Evolutionary conservation across 1,140 invertebrate species (phyloP).

Genomic region (Lepidurus apus): DNA sequence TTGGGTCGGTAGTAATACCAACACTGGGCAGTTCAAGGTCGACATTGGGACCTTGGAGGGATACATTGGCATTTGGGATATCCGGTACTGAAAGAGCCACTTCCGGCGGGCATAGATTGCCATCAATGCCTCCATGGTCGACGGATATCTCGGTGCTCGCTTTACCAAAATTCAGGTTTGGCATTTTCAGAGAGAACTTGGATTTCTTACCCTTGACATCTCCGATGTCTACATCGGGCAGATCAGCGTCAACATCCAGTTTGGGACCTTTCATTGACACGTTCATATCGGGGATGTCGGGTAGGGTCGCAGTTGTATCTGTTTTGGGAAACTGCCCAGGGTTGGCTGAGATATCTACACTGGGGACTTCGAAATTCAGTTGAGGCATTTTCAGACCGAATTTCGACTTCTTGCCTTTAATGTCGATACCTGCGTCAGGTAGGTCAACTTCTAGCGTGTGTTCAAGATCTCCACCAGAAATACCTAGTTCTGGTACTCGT

Average conservation of each 20-base stretch:
- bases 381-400: neutral
- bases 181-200: conserved; percentile 29
- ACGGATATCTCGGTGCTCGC: neutral
- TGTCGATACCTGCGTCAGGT: neutral
- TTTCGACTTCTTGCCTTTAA: neutral
- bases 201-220: conserved; percentile 7
- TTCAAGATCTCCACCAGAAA: neutral
- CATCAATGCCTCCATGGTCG: neutral
- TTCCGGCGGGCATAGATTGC: conserved; percentile 10
- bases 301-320: neutral
- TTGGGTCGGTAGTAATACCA: neutral
- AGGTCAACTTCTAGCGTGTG: conserved; percentile 1
- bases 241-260: conserved; percentile 2
- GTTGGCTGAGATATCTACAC: neutral
- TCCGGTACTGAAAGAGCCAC: neutral
- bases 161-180: conserved; percentile 26
- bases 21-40: neutral
- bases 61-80: too few species aligned
- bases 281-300: conserved; percentile 5
- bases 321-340: neutral
- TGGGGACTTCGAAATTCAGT: neutral
- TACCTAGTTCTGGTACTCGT: neutral
- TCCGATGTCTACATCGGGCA: neutral
- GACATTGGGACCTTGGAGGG: neutral
- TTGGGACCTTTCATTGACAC: conserved; percentile 15